Evolutionary conservation across 2,113 vertebrate species (phyloP).

Genomic region (Amphilophus citrinellus): DNA sequence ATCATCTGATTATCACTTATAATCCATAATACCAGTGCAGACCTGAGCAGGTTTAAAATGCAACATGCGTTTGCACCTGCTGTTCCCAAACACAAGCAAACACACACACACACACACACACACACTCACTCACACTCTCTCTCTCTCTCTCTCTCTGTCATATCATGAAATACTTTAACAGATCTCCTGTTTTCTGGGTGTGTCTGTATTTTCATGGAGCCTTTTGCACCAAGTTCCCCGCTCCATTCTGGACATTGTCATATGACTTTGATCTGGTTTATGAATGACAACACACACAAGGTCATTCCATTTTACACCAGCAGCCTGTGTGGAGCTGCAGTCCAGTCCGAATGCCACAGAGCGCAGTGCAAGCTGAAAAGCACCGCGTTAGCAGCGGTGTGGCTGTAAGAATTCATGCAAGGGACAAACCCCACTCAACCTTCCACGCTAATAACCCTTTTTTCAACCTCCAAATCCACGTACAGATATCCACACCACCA

Average conservation of each 20-base stretch:
- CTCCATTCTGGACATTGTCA: not conserved
- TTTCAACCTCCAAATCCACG: constrained; percentile 1
- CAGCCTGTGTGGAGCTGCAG: not conserved
- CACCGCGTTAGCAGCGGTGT: not conserved
- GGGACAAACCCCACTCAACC: not conserved
- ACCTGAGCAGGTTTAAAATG: not conserved
- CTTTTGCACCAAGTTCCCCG: not conserved
- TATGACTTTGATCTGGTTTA: not conserved
- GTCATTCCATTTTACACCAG: not conserved
- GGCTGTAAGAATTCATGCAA: not conserved
- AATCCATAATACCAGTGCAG: not conserved
- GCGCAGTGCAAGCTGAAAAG: not conserved
- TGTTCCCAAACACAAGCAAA: not conserved
- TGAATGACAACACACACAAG: constrained; percentile 1
- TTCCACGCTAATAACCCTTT: not conserved
- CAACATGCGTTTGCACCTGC: not conserved
- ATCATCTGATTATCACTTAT: not conserved
- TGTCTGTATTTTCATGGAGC: not conserved
- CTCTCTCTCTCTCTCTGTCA: no score
- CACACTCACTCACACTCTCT: no score
- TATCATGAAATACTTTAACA: not conserved
- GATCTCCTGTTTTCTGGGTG: not conserved
- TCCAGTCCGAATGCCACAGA: not conserved
- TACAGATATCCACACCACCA: constrained; percentile 74
- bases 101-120: not conserved